A percentile compares a stretch with the other conserved stretches of the same genome.
Evolutionary conservation across 2,113 vertebrate species (phyloP).

Genomic region (Craseonycteris thonglongyai): DNA sequence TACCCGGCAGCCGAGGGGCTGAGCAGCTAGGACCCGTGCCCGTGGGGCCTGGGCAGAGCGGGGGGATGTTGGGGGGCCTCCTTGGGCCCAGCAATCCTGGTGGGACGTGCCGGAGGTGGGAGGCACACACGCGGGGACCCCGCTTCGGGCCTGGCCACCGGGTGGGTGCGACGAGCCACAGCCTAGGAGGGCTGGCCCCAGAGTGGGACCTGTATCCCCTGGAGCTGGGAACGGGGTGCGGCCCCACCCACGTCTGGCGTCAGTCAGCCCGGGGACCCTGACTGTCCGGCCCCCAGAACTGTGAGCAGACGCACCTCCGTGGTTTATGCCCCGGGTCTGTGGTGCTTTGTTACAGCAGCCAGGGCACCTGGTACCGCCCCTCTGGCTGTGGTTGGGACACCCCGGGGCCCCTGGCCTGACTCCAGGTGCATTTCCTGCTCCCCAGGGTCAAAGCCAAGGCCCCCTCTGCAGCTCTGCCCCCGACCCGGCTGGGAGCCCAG

Average conservation of each 20-base stretch:
- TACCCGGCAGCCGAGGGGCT: background rate
- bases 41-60: fast-evolving
- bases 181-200: background rate
- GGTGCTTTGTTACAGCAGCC: background rate
- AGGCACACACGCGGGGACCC: background rate
- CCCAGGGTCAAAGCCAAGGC: background rate
- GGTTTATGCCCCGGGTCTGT: fast-evolving
- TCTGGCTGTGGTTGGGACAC: fast-evolving
- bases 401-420: background rate
- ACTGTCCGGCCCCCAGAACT: background rate
- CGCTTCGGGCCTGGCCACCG: fast-evolving
- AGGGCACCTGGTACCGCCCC: fast-evolving
- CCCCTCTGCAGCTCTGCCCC: background rate
- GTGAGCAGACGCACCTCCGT: fast-evolving
- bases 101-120: background rate
- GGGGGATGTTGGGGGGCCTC: fast-evolving
- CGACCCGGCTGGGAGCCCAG: fast-evolving
- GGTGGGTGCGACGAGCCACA: fast-evolving
- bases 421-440: background rate
- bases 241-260: background rate
- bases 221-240: fast-evolving
- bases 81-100: too few species aligned
- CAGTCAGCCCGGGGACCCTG: background rate
- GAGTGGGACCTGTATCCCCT: background rate
- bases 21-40: fast-evolving